Base-by-base conservation (phyloP, 2,113 vertebrate genomes). In the Erpornis zantholeuca region DNA sequence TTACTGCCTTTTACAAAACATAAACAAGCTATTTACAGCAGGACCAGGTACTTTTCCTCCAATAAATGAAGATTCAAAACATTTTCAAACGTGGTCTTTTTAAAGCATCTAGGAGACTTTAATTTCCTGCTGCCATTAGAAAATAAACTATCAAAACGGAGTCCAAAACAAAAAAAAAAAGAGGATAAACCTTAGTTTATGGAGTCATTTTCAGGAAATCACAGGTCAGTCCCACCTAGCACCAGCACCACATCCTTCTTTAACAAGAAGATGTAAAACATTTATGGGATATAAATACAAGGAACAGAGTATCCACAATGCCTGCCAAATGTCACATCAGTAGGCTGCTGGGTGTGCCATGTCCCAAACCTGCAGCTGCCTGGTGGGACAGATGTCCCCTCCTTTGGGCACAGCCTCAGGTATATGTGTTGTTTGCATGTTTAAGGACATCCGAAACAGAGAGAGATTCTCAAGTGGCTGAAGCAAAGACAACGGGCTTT, bases 371-470 rank as follows among this genome's bases (percentile, higher is more conserved):
- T 12, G 60, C 16, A 24, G 10, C 28, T 12, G 7, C 63, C 33
- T 1, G 0, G n/a, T 42, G 28, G 59, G 35, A 83, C 24, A 69
- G n/a, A 44, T 21, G 15, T 70, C 29, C 17, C 27, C 16, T 47
- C 57, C 35, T 59, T 10, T 1, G 1, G 28, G 36, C 12, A 61
- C n/a, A 20, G n/a, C 45, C 44, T 38, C 69, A 78, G 19, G 15
- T 35, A 3, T 8, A 14, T 0, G 2, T 0, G 2, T 7, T 52
- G 9, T 53, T 82, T 68, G 49, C n/a, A 27, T 17, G 35, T 57
- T 56, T 79, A 82, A 73, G 40, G 29, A 35, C 15, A 45, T 44
- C 27, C 61, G 36, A 70, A 69, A 81, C 14, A 61, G 31, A 75
- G 12, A 35, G 10, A 29, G 38, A 35, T 65, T 59, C 52, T 49